Percentiles rank a stretch among this genome's conserved stretches.
These are phyloP conservation scores for Muscina levida DNA, from an alignment of 2,888 invertebrate species.

Conservation along the genomic window DNA sequence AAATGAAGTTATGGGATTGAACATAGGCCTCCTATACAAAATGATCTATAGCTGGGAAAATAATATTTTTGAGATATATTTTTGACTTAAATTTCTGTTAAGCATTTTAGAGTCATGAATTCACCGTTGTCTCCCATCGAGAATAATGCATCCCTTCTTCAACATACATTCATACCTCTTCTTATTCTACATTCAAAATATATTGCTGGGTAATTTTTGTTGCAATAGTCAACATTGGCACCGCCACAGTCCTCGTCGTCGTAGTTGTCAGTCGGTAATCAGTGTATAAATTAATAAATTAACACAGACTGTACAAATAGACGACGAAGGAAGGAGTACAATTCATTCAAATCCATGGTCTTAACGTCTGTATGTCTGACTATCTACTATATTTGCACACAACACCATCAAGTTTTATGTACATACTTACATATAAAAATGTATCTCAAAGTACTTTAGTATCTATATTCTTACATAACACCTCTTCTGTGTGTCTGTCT, in stretches of 20 bases:
- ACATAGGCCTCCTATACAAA: too few relatives aligned
- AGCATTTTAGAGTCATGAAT: too few relatives aligned
- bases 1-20: too few relatives aligned
- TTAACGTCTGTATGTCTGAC: slow-evolving; percentile 19
- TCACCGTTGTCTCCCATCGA: too few relatives aligned
- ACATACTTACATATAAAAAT: too few relatives aligned
- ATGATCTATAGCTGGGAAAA: too few relatives aligned
- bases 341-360: slow-evolving; percentile 39
- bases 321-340: slow-evolving; percentile 23
- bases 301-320: slow-evolving; percentile 37
- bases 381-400: background rate
- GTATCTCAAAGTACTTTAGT: background rate
- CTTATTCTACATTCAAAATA: too few relatives aligned
- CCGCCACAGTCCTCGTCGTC: background rate
- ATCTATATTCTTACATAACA: background rate
- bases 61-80: too few relatives aligned
- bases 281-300: slow-evolving; percentile 54
- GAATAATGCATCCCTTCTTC: too few relatives aligned
- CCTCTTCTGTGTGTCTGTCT: background rate
- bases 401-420: background rate
- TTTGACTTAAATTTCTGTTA: too few relatives aligned
- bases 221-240: slow-evolving; percentile 28
- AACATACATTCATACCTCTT: too few relatives aligned
- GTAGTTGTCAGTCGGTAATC: slow-evolving; percentile 35
- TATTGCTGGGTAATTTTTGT: slow-evolving; percentile 16